Evolutionary conservation across 1,140 invertebrate species (phyloP).

Genomic region (Cydia strobilella): DNA sequence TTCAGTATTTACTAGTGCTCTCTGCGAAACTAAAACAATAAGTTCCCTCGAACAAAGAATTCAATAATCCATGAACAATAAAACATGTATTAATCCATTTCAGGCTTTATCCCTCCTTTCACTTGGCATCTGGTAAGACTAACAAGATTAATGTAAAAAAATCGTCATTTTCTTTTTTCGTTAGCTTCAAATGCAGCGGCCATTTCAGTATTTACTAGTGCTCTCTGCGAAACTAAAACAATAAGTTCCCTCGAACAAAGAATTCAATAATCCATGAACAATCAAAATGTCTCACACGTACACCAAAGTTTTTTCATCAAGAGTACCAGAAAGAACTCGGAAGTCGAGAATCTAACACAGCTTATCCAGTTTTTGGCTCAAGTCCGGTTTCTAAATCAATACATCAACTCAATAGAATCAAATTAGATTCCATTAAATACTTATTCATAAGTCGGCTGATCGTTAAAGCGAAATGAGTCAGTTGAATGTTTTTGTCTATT

Average conservation of each 20-base stretch:
- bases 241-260: background rate
- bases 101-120: too few relatives aligned
- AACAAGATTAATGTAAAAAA: too few relatives aligned
- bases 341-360: background rate
- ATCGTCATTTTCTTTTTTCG: too few relatives aligned
- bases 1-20: too few relatives aligned
- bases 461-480: background rate
- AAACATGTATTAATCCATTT: background rate
- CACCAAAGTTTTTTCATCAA: background rate
- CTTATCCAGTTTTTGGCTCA: background rate
- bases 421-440: conserved; percentile 3
- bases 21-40: too few relatives aligned
- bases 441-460: background rate
- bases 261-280: background rate
- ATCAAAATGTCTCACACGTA: background rate
- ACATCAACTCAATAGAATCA: background rate
- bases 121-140: too few relatives aligned
- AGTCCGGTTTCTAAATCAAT: background rate
- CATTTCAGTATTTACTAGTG: too few relatives aligned
- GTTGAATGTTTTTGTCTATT: conserved; percentile 14
- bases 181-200: too few relatives aligned
- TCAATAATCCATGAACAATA: background rate
- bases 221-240: too few relatives aligned
- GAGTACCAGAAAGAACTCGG: background rate
- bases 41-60: background rate